Evolutionary conservation across 2,888 invertebrate genomes (phyloP), one percentile per base, ranked within the genome.

Genomic region (Caenorhabditis sp.): DNA sequence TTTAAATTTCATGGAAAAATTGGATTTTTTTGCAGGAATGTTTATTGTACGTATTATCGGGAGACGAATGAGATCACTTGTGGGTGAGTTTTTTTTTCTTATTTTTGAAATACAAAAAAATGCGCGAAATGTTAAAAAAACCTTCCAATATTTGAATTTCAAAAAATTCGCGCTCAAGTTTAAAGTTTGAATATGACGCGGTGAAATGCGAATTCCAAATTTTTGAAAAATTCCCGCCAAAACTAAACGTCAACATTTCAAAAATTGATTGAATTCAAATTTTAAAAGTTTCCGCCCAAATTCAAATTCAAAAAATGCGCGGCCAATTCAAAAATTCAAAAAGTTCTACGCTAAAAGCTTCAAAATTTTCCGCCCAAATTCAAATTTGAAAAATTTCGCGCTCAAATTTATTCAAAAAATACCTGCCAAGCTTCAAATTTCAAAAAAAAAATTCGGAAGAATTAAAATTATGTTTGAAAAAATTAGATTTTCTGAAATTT

Each of bases 1-100:
- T n/a, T n/a, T n/a, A 31, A 31, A 31, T 31, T 31, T 31, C 5
- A 31, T 4, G 5, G 31, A 31, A 10, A 31, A 31, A 31, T 7
- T n/a, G n/a, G n/a, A n/a, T n/a, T 38, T 17, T 43, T 57, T 67
- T 80, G 64, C 58, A 81, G 81, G 53, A 87, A 87, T 70, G 87
- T 86, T 7, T 87, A 85, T 65, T 87, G 87, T 69, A 86, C 85
- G 1, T 87, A 87, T 64, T 86, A 87, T 63, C 78, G 87, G 12
- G 83, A 85, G 36, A 77, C 83, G n/a, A 84, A 87, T 59, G 81
- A 87, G 50, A 81, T 87, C 25, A 86, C 85, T 20, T 87, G 87
- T 66, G 87, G 86, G 85, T 85, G 63, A 76, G 83, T 66, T n/a
- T 23, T 20, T 50, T 59, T 38, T n/a, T n/a, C n/a, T n/a, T n/a